Percentiles rank a stretch among this genome's conserved stretches.
Conservation (phyloP, 2,113 vertebrate species). For the Aptenodytes patagonicus region DNA sequence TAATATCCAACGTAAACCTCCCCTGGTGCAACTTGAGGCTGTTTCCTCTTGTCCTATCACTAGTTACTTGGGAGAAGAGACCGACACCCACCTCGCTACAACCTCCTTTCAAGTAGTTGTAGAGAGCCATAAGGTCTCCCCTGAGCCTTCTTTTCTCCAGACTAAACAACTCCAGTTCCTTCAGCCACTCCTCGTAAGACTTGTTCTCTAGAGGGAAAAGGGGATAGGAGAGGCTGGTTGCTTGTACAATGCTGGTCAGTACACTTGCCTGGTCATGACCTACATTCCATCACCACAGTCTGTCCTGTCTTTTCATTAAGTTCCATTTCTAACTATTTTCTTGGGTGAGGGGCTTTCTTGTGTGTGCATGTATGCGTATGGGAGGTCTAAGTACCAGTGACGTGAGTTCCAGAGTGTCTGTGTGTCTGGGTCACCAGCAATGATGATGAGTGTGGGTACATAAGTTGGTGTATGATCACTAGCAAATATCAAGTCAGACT, state of each 20-base stretch:
- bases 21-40: too few relatives aligned
- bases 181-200: not conserved
- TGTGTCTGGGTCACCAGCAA: not conserved
- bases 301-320: not conserved
- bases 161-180: not conserved
- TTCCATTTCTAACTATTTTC: not conserved
- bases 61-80: not conserved
- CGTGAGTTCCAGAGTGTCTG: not conserved
- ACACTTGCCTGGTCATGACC: not conserved
- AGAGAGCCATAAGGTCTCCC: not conserved
- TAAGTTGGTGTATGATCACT: not conserved
- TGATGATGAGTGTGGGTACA: not conserved
- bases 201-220: not conserved
- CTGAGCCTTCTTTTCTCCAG: not conserved
- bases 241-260: not conserved
- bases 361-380: not conserved
- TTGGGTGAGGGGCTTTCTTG: not conserved
- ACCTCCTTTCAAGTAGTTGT: not conserved
- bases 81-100: not conserved
- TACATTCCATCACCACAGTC: not conserved
- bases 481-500: rapidly evolving
- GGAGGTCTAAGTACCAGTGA: not conserved
- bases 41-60: not conserved
- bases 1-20: too few relatives aligned
- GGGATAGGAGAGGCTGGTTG: not conserved